These are phyloP conservation scores for Ormia ochracea DNA, from an alignment of 2,888 invertebrate genomes.

Conservation along the genomic window DNA sequence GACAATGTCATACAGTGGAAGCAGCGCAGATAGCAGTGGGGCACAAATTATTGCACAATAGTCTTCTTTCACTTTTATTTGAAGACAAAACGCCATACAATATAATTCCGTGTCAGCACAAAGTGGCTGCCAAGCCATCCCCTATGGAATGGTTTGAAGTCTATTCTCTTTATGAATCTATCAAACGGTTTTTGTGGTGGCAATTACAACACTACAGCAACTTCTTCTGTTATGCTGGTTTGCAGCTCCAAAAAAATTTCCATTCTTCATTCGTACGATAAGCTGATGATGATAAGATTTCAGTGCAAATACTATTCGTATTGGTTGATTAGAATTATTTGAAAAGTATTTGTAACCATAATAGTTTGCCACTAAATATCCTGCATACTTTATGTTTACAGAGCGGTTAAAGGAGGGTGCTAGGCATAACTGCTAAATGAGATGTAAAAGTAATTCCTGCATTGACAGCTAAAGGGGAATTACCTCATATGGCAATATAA, in stretches of 20 bases:
- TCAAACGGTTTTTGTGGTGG: conserved; percentile 32
- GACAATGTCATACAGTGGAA: too few relatives aligned
- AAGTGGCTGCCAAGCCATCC: too few relatives aligned
- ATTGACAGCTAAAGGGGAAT: too few relatives aligned
- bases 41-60: too few relatives aligned
- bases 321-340: conserved; percentile 45
- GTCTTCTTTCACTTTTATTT: too few relatives aligned
- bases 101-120: too few relatives aligned
- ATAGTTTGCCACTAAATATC: conserved; percentile 12
- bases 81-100: too few relatives aligned
- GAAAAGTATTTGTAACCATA: conserved; percentile 32
- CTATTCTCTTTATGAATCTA: too few relatives aligned
- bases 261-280: conserved; percentile 31
- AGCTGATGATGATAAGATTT: conserved; percentile 47
- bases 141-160: too few relatives aligned
- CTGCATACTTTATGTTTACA: background rate
- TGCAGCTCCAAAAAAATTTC: conserved; percentile 11
- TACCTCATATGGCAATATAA: too few relatives aligned
- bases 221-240: conserved; percentile 32
- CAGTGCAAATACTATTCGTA: conserved; percentile 28
- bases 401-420: conserved; percentile 45
- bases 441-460: background rate
- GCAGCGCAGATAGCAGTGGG: too few relatives aligned
- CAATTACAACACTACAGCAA: conserved; percentile 22
- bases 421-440: background rate